These are phyloP conservation scores for Megalops atlanticus DNA, from an alignment of 2,113 vertebrate species.

Conservation along the genomic window DNA sequence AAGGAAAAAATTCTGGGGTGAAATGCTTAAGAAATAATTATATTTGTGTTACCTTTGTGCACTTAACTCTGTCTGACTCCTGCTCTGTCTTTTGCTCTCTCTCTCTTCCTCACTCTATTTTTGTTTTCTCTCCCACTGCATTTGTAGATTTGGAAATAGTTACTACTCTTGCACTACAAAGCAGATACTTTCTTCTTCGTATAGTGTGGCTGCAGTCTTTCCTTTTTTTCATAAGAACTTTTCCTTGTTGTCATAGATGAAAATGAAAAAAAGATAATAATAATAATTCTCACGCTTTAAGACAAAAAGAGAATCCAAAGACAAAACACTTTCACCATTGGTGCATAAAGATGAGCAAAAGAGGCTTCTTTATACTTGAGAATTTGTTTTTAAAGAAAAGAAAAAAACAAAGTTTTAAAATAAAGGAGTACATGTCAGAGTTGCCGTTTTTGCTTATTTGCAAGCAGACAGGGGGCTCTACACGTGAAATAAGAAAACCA, in stretches of 20 bases:
- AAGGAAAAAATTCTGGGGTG: constrained; percentile 57
- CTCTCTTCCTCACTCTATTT: constrained; percentile 52
- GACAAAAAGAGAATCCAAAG: constrained; percentile 78
- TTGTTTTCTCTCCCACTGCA: constrained; percentile 50
- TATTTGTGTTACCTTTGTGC: constrained; percentile 90
- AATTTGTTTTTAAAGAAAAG: constrained; percentile 94
- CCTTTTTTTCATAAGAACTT: constrained; percentile 55
- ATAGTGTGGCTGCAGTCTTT: constrained; percentile 76
- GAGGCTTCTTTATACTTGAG: constrained; percentile 98
- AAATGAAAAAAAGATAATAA: constrained; percentile 68
- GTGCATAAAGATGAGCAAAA: constrained; percentile 89
- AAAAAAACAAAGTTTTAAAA: constrained; percentile 55
- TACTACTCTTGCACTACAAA: constrained; percentile 75
- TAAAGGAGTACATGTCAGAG: constrained; percentile 82
- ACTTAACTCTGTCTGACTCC: constrained; percentile 73
- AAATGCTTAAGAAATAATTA: constrained; percentile 82
- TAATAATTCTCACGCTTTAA: constrained; percentile 98
- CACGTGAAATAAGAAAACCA: constrained; percentile 77
- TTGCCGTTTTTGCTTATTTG: constrained; percentile 90
- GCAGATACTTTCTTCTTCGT: constrained; percentile 75
- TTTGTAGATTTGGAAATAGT: constrained; percentile 61
- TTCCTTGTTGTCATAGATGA: constrained; percentile 66
- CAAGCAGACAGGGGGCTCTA: constrained; percentile 88
- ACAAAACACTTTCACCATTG: constrained; percentile 96
- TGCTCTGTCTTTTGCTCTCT: constrained; percentile 35